A percentile compares a stretch with the other conserved stretches of the same genome.
Conservation (phyloP, 2,888 invertebrate species). For the Glyphotaelius pellucidus region DNA sequence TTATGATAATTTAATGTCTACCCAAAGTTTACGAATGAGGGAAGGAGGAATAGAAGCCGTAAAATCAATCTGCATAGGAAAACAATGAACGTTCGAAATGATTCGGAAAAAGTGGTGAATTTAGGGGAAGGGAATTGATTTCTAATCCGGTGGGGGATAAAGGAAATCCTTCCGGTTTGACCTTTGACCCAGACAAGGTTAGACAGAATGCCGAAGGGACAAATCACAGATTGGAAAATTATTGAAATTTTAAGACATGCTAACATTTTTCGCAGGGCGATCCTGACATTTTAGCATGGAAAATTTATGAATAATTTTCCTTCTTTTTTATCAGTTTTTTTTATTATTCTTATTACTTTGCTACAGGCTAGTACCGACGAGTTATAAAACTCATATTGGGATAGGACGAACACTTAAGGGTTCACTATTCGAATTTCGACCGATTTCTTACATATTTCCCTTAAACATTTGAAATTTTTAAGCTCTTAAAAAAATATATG, state of each 20-base stretch:
- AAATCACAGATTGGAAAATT: not conserved
- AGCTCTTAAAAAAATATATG: no score
- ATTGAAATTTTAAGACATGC: not conserved
- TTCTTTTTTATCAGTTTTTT: no score
- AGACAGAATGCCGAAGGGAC: not conserved
- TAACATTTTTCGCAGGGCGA: not conserved
- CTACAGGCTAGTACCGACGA: no score
- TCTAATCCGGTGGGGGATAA: slow-evolving; percentile 4
- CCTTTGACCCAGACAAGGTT: slow-evolving; percentile 10
- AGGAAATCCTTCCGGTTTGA: not conserved
- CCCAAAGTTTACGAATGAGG: not conserved
- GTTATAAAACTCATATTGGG: no score
- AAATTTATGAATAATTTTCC: not conserved
- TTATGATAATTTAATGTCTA: not conserved
- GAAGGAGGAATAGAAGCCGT: not conserved
- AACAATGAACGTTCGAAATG: slow-evolving; percentile 21
- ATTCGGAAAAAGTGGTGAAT: not conserved
- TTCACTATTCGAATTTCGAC: no score
- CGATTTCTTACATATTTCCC: no score
- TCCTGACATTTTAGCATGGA: not conserved
- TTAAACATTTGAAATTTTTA: no score
- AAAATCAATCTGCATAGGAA: slow-evolving; percentile 25
- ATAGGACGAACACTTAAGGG: no score
- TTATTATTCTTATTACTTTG: no score
- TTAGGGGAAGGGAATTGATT: slow-evolving; percentile 21